Conservation (phyloP, 2,113 vertebrate species). For the Australoheros scitulus region DNA sequence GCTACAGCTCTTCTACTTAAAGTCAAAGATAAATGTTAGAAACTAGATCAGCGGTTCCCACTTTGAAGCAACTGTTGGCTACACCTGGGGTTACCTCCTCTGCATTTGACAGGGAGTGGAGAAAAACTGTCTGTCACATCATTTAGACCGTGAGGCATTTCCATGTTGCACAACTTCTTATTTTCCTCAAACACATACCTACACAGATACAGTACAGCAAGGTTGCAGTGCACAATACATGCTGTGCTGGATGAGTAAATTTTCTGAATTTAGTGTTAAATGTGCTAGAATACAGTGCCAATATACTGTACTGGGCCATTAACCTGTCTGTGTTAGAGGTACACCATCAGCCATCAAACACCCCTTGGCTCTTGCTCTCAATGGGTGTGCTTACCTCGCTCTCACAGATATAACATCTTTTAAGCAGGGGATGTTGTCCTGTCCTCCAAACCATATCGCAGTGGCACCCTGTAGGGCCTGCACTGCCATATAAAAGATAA, state of each 20-base stretch:
- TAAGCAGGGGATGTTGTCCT: conserved; percentile 37
- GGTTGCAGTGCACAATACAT: neutral
- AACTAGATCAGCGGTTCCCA: neutral
- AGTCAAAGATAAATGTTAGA: no score
- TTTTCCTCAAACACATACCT: neutral
- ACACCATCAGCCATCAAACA: conserved; percentile 19
- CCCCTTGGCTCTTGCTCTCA: neutral
- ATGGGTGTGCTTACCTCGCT: conserved; percentile 23
- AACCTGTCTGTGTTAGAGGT: conserved; percentile 15
- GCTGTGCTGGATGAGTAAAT: neutral
- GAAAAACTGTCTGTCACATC: neutral
- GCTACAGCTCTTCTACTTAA: neutral
- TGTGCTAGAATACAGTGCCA: neutral
- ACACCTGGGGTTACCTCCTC: neutral
- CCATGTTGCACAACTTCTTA: neutral
- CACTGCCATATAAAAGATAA: conserved; percentile 69
- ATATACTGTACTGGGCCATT: neutral
- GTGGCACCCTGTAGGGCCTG: conserved; percentile 34
- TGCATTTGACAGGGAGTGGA: neutral
- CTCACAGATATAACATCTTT: conserved; percentile 50
- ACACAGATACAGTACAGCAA: neutral
- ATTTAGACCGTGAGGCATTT: neutral
- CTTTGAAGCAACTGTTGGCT: neutral
- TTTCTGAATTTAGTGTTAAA: neutral
- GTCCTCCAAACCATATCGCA: conserved; percentile 43